Evolutionary conservation across 2,888 invertebrate genomes (phyloP), one percentile per base, ranked within the genome.

Genomic region (Amaurobius ferox): DNA sequence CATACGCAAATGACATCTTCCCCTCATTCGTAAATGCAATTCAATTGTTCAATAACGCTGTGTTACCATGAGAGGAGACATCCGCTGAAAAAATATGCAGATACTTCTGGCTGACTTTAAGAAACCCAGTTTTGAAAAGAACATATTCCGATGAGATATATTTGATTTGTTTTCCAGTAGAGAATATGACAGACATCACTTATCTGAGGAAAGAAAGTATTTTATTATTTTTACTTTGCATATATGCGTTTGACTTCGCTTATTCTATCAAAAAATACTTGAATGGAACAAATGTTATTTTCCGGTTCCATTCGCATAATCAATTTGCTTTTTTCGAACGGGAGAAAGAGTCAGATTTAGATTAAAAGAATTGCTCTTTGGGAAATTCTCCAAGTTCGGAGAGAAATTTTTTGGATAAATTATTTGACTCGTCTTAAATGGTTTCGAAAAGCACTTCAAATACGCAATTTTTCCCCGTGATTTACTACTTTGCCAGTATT

Each of bases 261-360:
- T 81, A 62, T 81, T 77, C 77, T 55, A 83, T 83, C 83, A 83
- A 81, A 81, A 70, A 74, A 81, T 81, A 81, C 79, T 35, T 71
- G 70, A 79, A 77, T 35, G 77, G 48, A 83, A 83, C 83, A 83
- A 83, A 77, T 83, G 83, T 83, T 83, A 83, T 83, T 83, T 83
- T 77, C 71, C 71, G 66, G 77, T 76, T 83, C 83, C 77, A 83
- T 83, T 77, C 76, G 83, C 76, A 83, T 83, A 83, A 83, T 83
- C 83, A 83, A 83, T 83, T 83, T 83, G 71, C 77, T 77, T 77
- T 83, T 71, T 66, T 19, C 64, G 55, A 23, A 48, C 16, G 55
- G 66, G 76, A 44, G 48, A 32, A 62, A 19, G 40, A 66, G 78
- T 23, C 39, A 30, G 55, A 73, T 28, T 55, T 81, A 44, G 64